Base-by-base conservation (phyloP, 64 coral and sea anemone genomes). In the Porites australiensis region DNA sequence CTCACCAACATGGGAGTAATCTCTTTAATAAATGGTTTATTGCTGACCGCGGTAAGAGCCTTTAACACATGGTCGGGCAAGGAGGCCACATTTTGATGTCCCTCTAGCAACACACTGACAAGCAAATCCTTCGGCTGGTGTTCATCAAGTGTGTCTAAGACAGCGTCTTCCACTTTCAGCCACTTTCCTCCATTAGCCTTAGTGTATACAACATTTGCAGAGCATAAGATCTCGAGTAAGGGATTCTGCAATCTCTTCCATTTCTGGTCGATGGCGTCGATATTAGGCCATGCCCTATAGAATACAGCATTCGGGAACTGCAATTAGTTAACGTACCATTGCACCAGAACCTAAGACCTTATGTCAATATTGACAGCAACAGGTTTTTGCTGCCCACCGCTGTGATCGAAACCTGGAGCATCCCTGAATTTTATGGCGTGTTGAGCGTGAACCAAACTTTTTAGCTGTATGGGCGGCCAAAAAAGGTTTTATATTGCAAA, bases 161-260 rank as follows among this genome's bases (percentile, higher is more conserved):
- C 58, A 2, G 61, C 82, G 9, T 91, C 91, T 77, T 75, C 44
- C 8, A 98, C 53, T 18, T 64, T 86, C 43, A 95, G 74, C 96
- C 96, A 98, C 37, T 58, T 81, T 19, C 87, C 90, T 5, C 90
- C 89, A 13, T 58, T 50, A 2, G 72, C 90, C 44, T 27, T 52
- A 77, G 88, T 96, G 77, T 90, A 88, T 6, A 96, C 46, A 1
- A 96, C 60, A 21, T 86, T 53, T 20, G 72, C 70, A 5, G 19
- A 4, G 20, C 93, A 79, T 2, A 98, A 44, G 70, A 51, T 60
- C 52, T 88, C 6, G 50, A 94, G 82, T 50, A 94, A 91, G 44
- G 69, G 68, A 45, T 93, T 50, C 60, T 93, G 61, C 37, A 93
- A 70, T 47, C 47, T 85, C 22, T 83, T 98, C 97, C 94, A 98